A percentile compares a stretch with the other conserved stretches of the same genome.
phyloP scores from a whole-genome alignment of 1,140 invertebrate species.

The Meloidogyne hapla region DNA sequence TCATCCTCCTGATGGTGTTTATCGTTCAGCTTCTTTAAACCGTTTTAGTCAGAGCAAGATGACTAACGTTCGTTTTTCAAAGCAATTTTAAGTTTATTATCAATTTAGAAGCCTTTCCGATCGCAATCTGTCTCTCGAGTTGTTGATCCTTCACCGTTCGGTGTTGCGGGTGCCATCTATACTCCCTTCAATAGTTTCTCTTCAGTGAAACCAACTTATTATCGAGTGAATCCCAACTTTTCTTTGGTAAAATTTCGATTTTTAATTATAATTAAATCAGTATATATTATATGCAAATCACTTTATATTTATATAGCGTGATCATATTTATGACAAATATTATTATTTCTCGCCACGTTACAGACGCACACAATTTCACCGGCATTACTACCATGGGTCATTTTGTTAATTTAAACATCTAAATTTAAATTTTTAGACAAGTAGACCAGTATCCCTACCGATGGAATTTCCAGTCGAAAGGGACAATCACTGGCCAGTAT shows the following conservation, averaged over 20 bases:
- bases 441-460: constrained; percentile 20
- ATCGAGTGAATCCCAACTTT: constrained; percentile 13
- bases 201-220: constrained; percentile 10
- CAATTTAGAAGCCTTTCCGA: neutral
- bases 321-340: constrained; percentile 24
- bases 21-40: neutral
- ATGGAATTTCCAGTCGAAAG: constrained; percentile 18
- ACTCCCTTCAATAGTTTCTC: constrained; percentile 22
- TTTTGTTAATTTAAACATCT: neutral
- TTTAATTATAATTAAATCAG: too few relatives aligned
- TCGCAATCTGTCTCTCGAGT: constrained; percentile 6
- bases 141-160: neutral
- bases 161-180: constrained; percentile 19
- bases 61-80: neutral
- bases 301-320: neutral
- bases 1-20: too few relatives aligned
- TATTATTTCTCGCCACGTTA: constrained; percentile 26
- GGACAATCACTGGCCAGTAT: constrained; percentile 20
- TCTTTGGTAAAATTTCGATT: constrained; percentile 11
- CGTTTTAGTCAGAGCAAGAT: neutral
- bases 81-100: neutral
- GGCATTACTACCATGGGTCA: constrained; percentile 25
- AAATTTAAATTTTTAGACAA: constrained; percentile 9
- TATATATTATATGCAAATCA: neutral
- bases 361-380: constrained; percentile 27